phyloP scores from a whole-genome alignment of 1,140 invertebrate genomes.

The Archivesica marissinica region DNA sequence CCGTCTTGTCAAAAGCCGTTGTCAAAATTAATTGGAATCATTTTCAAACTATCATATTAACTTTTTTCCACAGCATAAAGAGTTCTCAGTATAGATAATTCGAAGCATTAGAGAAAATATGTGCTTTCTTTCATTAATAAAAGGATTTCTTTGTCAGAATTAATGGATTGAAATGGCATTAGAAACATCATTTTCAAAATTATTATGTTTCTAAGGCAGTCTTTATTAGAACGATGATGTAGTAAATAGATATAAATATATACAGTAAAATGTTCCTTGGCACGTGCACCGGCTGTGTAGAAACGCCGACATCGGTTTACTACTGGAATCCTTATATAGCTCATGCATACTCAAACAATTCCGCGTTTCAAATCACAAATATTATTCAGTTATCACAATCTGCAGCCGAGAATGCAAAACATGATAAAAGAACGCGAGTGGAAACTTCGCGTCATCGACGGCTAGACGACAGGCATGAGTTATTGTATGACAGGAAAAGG shows the following conservation, averaged over 20 bases:
- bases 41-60: too few species aligned
- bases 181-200: too few species aligned
- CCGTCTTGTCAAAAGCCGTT: slow-evolving; percentile 21
- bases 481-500: background rate
- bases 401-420: background rate
- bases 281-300: slow-evolving; percentile 44
- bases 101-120: too few species aligned
- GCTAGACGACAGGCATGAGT: background rate
- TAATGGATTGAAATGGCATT: background rate
- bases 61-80: background rate
- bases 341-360: slow-evolving; percentile 20
- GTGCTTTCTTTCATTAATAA: too few species aligned
- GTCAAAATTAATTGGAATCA: slow-evolving; percentile 58
- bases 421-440: background rate
- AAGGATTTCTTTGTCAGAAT: too few species aligned
- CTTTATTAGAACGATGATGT: too few species aligned
- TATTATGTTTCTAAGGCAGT: too few species aligned
- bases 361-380: slow-evolving; percentile 39
- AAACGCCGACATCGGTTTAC: slow-evolving; percentile 47
- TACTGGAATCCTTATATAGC: slow-evolving; percentile 50
- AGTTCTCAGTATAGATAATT: background rate
- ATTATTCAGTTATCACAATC: slow-evolving; percentile 41
- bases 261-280: slow-evolving; percentile 53
- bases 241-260: too few species aligned
- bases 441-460: background rate